Base-by-base conservation (phyloP, 2,113 vertebrate species). In the Gopherus flavomarginatus region DNA sequence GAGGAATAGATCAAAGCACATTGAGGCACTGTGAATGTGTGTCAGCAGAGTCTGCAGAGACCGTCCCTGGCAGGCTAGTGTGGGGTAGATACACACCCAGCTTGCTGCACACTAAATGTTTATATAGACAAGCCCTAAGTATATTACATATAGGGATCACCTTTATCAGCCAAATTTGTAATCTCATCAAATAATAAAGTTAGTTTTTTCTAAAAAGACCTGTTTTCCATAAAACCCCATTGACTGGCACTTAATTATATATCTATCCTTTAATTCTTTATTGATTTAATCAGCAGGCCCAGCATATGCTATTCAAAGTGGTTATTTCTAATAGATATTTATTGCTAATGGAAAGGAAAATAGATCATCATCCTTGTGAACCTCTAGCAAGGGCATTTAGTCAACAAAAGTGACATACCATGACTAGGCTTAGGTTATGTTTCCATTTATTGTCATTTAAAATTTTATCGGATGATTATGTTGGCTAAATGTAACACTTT, bases 371-470 rank as follows among this genome's bases (percentile, higher is more conserved):
- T 62, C 78, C 90, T 89, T 4, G 0, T 57, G 27, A 62, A 44
- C 50, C 5, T 11, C 24, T 44, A 47, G 6, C 24, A 21, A 1
- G 0, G 4, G 1, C 59, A 35, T 2, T 4, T 1, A 3, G 50
- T 97, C 62, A 8, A 31, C 22, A 47, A 79, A 83, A 29, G 26
- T 56, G 54, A 29, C 14, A 47, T 4, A 47, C 42, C 11, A 80
- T 56, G 6, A 65, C 62, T 83, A 75, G 22, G 24, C 77, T 85
- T 13, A 83, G 44, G 75, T 81, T 90, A 3, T 42, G n/a, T 87
- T 96, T 93, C 80, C 77, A 42, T 49, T 93, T 59, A 59, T 79
- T 24, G 0, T 3, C 31, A 27, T 10, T 91, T 89, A 54, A 47
- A 85, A 62, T 49, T 79, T 65, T 54, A 87, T 17, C 2, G 4